These are phyloP conservation scores for Vandiemenella viatica DNA, from an alignment of 2,888 invertebrate genomes.

Conservation along the genomic window DNA sequence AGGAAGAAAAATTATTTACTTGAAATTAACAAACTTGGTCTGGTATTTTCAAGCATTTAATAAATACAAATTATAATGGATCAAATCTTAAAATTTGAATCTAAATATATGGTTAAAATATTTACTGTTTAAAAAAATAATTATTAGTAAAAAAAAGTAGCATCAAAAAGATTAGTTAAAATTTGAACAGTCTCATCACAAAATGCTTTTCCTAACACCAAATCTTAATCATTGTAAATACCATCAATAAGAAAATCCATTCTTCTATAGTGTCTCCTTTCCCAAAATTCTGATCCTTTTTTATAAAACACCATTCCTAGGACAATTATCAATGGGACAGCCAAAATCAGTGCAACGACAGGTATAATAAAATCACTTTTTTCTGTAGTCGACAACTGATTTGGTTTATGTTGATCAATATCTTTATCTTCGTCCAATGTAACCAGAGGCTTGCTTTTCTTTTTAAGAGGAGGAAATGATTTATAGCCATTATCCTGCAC, in stretches of 20 bases:
- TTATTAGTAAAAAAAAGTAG: too few species aligned
- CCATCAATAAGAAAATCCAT: conserved; percentile 83
- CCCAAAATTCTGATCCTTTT: conserved; percentile 68
- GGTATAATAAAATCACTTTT: conserved; percentile 50
- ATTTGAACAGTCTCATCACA: too few species aligned
- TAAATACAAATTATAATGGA: too few species aligned
- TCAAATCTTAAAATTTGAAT: too few species aligned
- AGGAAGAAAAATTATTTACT: too few species aligned
- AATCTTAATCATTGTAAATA: conserved; percentile 63
- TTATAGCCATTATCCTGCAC: background rate
- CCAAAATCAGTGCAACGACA: conserved; percentile 54
- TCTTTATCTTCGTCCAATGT: background rate
- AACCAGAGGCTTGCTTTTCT: background rate
- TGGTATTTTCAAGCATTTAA: too few species aligned
- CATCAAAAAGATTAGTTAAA: too few species aligned
- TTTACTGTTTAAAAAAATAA: too few species aligned
- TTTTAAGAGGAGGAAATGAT: background rate
- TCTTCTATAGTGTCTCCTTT: conserved; percentile 67
- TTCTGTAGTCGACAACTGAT: background rate
- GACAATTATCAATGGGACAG: conserved; percentile 56
- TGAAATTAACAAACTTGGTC: too few species aligned
- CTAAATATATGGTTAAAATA: too few species aligned
- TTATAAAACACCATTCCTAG: conserved; percentile 49
- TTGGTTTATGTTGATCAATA: background rate
- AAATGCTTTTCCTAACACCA: too few species aligned